Evolutionary conservation across 2,888 invertebrate genomes (phyloP), one percentile per base, ranked within the genome.

Genomic region (Argyresthia goedartella): DNA sequence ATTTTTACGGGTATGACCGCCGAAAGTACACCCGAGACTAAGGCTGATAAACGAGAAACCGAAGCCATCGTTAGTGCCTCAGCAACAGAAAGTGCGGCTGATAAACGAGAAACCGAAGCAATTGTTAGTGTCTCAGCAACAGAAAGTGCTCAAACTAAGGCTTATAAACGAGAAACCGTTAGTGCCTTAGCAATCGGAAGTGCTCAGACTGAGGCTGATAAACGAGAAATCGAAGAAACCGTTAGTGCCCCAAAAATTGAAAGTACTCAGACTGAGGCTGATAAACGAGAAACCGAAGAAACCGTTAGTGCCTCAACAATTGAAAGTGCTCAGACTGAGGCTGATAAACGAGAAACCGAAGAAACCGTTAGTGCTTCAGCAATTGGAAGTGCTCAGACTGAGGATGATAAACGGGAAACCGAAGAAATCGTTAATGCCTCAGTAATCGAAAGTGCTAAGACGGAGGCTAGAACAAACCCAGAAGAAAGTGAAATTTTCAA

Each of bases 1-100:
- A 61, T 80, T 36, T 60, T 44, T 36, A 51, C 42, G 8, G 14
- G 15, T 13, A 14, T 48, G 36, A 36, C 33, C 33, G 11, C 33
- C 10, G 46, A 46, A 39, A 8, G 39, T 39, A 25, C 44, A 14
- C 44, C 44, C 10, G 44, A 44, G 3, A 9, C 44, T 15, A 15
- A 44, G 15, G 44, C 14, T 25, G 34, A 47, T 25, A 25, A 25
- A 25, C 25, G 2, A 2, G 25, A 25, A 25, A 25, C 41, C 8
- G 41, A 41, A 41, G 25, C 2, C 2, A 41, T 10, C 13, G 11
- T 43, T n/a, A 46, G 33, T 25, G 6, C 6, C 25, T 6, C 10
- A 8, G 46, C 10, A 34, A 11, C 8, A 1, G 47, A 47, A 47
- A 25, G 34, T 3, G 47, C 25, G 15, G 13, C 47, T 34, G 8